Percentiles rank a stretch among this genome's conserved stretches.
Conservation (phyloP, 2,888 invertebrate species). For the Chrysomela aeneicollis region DNA sequence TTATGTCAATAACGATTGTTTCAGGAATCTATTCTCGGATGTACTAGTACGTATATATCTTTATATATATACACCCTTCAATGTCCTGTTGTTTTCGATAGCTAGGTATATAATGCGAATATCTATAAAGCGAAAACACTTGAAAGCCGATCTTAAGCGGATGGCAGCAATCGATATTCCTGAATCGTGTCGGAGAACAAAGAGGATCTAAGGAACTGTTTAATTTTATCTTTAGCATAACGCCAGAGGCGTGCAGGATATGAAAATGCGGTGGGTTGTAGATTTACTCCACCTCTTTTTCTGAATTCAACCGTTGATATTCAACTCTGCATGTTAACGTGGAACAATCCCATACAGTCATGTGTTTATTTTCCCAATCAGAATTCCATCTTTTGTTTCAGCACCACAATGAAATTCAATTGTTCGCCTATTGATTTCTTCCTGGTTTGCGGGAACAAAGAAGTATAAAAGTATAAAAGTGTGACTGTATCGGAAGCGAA, state of each 20-base stretch:
- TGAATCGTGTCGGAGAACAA: slow-evolving; percentile 9
- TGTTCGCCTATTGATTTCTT: slow-evolving; percentile 3
- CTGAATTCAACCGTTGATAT: not conserved
- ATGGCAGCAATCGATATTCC: slow-evolving; percentile 15
- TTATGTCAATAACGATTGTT: no score
- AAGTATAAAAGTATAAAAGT: not conserved
- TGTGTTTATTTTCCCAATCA: slow-evolving; percentile 2
- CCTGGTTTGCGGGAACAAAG: not conserved
- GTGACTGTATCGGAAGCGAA: not conserved
- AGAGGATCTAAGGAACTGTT: slow-evolving; percentile 12
- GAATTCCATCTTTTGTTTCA: slow-evolving; percentile 1
- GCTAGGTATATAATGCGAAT: not conserved
- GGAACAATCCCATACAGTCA: not conserved
- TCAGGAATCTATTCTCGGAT: no score
- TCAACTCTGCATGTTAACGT: not conserved
- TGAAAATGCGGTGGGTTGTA: slow-evolving; percentile 1
- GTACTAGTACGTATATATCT: no score
- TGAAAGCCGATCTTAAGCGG: not conserved
- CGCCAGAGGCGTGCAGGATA: slow-evolving; percentile 8
- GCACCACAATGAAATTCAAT: not conserved
- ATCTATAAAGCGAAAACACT: not conserved
- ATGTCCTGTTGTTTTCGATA: not conserved
- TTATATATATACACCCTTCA: no score
- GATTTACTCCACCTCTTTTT: not conserved
- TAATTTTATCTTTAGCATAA: slow-evolving; percentile 13